Conservation (phyloP, 2,113 vertebrate genomes). For the Triplophysa rosa region DNA sequence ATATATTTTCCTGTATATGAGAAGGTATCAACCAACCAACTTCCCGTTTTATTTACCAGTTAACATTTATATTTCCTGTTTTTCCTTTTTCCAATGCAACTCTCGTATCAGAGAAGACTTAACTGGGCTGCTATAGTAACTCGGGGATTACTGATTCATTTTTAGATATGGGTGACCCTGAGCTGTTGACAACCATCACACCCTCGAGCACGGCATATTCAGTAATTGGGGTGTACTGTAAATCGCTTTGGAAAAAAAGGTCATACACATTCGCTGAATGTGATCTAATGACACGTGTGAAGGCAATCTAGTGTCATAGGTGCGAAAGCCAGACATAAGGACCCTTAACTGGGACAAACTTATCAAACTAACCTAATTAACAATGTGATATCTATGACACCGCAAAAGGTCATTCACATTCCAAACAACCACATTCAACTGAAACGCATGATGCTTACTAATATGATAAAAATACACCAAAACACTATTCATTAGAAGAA, state of each 20-base stretch:
- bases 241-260: background rate
- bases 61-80: too few species aligned
- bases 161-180: too few species aligned
- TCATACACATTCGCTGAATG: background rate
- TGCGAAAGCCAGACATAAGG: background rate
- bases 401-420: background rate
- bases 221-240: background rate
- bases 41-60: too few species aligned
- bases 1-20: too few species aligned
- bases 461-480: conserved; percentile 2
- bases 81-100: too few species aligned
- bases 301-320: background rate
- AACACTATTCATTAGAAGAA: background rate
- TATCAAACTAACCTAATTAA: conserved; percentile 13
- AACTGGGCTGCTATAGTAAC: too few species aligned
- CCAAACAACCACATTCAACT: conserved; percentile 11
- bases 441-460: background rate
- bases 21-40: too few species aligned
- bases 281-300: conserved; percentile 11
- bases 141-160: too few species aligned
- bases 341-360: conserved; percentile 13
- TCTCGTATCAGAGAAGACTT: too few species aligned
- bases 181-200: too few species aligned
- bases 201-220: too few species aligned
- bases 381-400: background rate